Evolutionary conservation across 2,113 vertebrate genomes (phyloP).

Genomic region (Astatotilapia flaviijosephi): DNA sequence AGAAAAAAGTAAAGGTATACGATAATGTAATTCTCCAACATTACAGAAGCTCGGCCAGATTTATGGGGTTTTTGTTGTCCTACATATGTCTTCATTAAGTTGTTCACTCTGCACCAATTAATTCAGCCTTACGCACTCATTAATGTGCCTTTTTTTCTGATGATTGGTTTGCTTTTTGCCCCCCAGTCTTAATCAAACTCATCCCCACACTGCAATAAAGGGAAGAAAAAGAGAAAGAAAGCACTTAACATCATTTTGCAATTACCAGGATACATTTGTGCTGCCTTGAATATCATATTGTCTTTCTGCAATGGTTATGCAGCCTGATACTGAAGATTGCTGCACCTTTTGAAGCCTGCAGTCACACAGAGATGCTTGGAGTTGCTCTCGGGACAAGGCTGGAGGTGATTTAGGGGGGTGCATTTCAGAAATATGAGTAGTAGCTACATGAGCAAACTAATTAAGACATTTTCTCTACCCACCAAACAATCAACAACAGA

Average conservation of each 20-base stretch:
- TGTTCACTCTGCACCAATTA: slow-evolving; percentile 35
- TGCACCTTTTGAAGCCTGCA: slow-evolving; percentile 10
- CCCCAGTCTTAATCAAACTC: slow-evolving; percentile 63
- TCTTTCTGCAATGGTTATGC: slow-evolving; percentile 44
- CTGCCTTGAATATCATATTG: slow-evolving; percentile 61
- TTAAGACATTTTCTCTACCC: slow-evolving; percentile 58
- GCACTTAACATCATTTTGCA: slow-evolving; percentile 54
- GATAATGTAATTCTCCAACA: neutral
- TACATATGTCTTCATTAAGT: slow-evolving; percentile 47
- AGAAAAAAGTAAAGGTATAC: neutral
- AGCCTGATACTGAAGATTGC: neutral
- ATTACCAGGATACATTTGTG: slow-evolving; percentile 60
- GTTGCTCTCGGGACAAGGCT: neutral
- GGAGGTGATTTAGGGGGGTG: neutral
- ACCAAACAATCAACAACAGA: slow-evolving; percentile 47
- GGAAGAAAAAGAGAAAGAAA: slow-evolving; percentile 16
- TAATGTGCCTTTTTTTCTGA: slow-evolving; percentile 40
- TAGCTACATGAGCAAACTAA: slow-evolving; percentile 52
- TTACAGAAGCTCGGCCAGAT: neutral
- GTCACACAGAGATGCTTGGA: slow-evolving; percentile 9
- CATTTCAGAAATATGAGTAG: neutral
- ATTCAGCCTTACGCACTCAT: slow-evolving; percentile 44
- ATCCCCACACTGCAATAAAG: slow-evolving; percentile 52
- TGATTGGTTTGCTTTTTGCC: slow-evolving; percentile 56
- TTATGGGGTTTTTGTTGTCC: slow-evolving; percentile 17